A percentile compares a stretch with the other conserved stretches of the same genome.
These are phyloP conservation scores for Gryllus longicercus DNA, from an alignment of 2,888 invertebrate genomes.

Conservation along the genomic window DNA sequence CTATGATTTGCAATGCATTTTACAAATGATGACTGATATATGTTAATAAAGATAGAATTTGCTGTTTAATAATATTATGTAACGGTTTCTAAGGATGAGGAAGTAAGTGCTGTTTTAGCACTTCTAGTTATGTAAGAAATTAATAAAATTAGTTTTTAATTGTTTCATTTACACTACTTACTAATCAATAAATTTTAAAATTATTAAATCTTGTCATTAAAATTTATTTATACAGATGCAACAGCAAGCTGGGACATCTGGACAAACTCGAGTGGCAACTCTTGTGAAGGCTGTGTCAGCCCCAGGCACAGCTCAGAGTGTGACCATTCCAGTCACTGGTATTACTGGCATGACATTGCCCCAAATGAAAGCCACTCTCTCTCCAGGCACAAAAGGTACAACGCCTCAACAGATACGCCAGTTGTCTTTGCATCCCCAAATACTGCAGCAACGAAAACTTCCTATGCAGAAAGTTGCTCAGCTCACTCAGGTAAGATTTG, in stretches of 20 bases:
- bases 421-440: constrained; percentile 54
- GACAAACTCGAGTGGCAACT: constrained; percentile 56
- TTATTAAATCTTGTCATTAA: no score
- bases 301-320: constrained; percentile 43
- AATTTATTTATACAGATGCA: no score
- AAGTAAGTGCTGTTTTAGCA: no score
- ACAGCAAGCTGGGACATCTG: constrained; percentile 51
- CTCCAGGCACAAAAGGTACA: constrained; percentile 47
- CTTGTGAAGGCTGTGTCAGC: constrained; percentile 59
- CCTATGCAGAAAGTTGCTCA: constrained; percentile 61
- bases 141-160: no score
- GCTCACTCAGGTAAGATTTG: constrained; percentile 50
- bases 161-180: no score
- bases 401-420: constrained; percentile 65
- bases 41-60: no score
- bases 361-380: constrained; percentile 42
- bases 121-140: no score
- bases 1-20: no score
- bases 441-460: constrained; percentile 53
- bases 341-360: constrained; percentile 48
- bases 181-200: no score
- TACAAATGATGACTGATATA: no score
- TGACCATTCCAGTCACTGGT: constrained; percentile 53
- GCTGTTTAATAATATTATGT: no score
- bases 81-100: no score